phyloP scores from a whole-genome alignment of 2,888 invertebrate species.

The Pyrrhia umbra region DNA sequence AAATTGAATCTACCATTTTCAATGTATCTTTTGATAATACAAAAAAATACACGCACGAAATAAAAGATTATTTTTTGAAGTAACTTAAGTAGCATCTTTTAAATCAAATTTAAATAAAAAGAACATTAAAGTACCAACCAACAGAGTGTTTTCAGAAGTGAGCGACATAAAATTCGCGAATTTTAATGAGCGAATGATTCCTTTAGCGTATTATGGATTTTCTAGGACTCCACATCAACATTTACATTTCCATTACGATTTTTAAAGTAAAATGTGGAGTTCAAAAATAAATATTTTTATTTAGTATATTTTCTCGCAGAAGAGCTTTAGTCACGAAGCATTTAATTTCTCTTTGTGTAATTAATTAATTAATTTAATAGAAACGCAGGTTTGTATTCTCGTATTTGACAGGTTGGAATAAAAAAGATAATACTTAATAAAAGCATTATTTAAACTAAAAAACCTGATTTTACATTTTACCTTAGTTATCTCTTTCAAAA shows the following conservation, averaged over 20 bases:
- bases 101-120: slow-evolving; percentile 26
- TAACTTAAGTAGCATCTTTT: slow-evolving; percentile 12
- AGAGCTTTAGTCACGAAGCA: slow-evolving; percentile 18
- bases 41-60: slow-evolving; percentile 16
- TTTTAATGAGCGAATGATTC: slow-evolving; percentile 45
- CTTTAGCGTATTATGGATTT: slow-evolving; percentile 43
- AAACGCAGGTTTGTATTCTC: slow-evolving; percentile 21
- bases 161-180: slow-evolving; percentile 23
- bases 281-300: slow-evolving; percentile 63
- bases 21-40: slow-evolving; percentile 17
- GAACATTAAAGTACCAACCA: slow-evolving; percentile 20
- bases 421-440: slow-evolving; percentile 15
- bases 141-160: slow-evolving; percentile 22
- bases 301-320: slow-evolving; percentile 20
- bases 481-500: no score
- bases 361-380: slow-evolving; percentile 45
- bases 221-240: slow-evolving; percentile 24
- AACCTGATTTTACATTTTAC: no score
- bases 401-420: slow-evolving; percentile 11
- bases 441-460: no score
- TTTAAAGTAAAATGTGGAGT: slow-evolving; percentile 50
- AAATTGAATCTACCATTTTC: slow-evolving; percentile 10
- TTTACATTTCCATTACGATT: slow-evolving; percentile 47
- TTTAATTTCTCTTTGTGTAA: slow-evolving; percentile 36
- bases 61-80: slow-evolving; percentile 1